A percentile compares a stretch with the other conserved stretches of the same genome.
phyloP scores from a whole-genome alignment of 2,888 invertebrate genomes.

The Silvanus unidentatus region DNA sequence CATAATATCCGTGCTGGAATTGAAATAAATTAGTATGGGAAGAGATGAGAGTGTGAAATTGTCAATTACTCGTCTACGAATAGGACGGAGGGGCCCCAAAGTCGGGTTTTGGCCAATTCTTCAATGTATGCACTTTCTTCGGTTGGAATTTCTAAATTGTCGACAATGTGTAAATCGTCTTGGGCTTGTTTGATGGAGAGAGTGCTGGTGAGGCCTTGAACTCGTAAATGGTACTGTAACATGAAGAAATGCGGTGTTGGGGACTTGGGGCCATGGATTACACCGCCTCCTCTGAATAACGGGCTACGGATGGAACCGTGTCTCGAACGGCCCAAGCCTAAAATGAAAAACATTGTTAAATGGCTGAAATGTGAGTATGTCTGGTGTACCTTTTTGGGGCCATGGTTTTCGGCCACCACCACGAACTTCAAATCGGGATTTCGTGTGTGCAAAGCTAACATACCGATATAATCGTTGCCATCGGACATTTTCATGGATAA shows the following conservation, averaged over 20 bases:
- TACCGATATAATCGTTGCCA: slow-evolving; percentile 82
- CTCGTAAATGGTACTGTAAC: slow-evolving; percentile 72
- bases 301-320: slow-evolving; percentile 92
- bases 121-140: slow-evolving; percentile 72
- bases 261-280: slow-evolving; percentile 85
- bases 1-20: slow-evolving; percentile 74
- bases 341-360: not conserved
- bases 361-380: not conserved
- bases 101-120: slow-evolving; percentile 73
- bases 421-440: slow-evolving; percentile 75
- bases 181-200: slow-evolving; percentile 90
- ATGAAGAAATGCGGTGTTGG: slow-evolving; percentile 91
- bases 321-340: slow-evolving; percentile 69
- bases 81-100: slow-evolving; percentile 95
- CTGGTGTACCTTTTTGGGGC: slow-evolving; percentile 80
- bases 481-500: slow-evolving; percentile 75
- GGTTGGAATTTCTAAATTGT: slow-evolving; percentile 77
- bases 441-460: slow-evolving; percentile 75
- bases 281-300: slow-evolving; percentile 75
- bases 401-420: slow-evolving; percentile 93
- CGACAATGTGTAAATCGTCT: slow-evolving; percentile 90
- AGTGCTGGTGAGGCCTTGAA: slow-evolving; percentile 75
- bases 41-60: too few species aligned
- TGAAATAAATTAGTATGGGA: too few species aligned
- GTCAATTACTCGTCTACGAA: slow-evolving; percentile 84